Evolutionary conservation across 2,888 invertebrate genomes (phyloP).

Genomic region (Drosophila borborema): DNA sequence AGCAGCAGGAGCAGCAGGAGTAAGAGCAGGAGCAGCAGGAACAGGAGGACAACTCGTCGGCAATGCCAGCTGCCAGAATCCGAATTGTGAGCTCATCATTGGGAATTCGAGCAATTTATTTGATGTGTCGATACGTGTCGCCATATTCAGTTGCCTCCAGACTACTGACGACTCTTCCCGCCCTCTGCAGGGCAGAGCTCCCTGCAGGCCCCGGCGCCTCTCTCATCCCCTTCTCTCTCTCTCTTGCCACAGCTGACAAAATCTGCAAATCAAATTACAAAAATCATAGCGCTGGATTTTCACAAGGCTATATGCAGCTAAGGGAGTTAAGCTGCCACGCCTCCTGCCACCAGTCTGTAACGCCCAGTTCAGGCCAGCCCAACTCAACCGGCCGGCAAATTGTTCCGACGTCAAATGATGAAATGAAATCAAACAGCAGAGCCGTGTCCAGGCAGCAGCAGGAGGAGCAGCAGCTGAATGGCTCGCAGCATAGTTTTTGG

Average conservation of each 20-base stretch:
- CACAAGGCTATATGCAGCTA: slow-evolving; percentile 70
- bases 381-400: slow-evolving; percentile 76
- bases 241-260: slow-evolving; percentile 35
- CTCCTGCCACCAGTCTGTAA: no score
- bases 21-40: neutral
- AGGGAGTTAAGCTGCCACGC: slow-evolving; percentile 45
- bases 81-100: slow-evolving; percentile 62
- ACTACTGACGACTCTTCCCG: neutral
- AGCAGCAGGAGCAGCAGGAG: slow-evolving; percentile 2
- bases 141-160: slow-evolving; percentile 37
- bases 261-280: slow-evolving; percentile 82
- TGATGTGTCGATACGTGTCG: slow-evolving; percentile 68
- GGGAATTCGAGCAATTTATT: slow-evolving; percentile 73
- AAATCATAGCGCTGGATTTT: slow-evolving; percentile 79
- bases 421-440: slow-evolving; percentile 75
- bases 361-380: slow-evolving; percentile 1
- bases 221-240: no score
- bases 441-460: neutral
- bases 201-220: neutral
- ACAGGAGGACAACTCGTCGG: slow-evolving; percentile 3
- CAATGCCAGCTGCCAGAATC: slow-evolving; percentile 37
- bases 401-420: slow-evolving; percentile 80
- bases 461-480: slow-evolving; percentile 5
- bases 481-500: slow-evolving; percentile 15
- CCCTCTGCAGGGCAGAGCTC: neutral